Percentiles rank a stretch among this genome's conserved stretches.
phyloP scores from a whole-genome alignment of 2,113 vertebrate genomes.

The Dromas ardeola region DNA sequence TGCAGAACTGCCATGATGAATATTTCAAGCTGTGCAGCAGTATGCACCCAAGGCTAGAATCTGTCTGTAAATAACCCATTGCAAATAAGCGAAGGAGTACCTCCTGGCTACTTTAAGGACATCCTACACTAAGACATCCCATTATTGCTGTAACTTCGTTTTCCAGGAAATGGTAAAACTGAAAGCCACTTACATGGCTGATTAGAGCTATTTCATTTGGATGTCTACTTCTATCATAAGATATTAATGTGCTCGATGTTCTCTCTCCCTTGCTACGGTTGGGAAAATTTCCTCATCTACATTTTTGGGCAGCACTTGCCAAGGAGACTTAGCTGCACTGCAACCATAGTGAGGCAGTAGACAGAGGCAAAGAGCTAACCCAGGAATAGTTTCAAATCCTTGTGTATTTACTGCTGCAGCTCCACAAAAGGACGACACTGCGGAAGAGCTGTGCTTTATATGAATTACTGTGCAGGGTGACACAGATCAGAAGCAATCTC shows the following conservation, averaged over 20 bases:
- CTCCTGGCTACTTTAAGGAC: background rate
- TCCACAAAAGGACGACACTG: background rate
- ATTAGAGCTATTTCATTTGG: background rate
- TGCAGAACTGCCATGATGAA: background rate
- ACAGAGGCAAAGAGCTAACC: background rate
- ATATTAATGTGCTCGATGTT: background rate
- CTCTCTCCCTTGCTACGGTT: background rate
- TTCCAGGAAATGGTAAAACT: background rate
- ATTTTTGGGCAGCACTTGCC: background rate
- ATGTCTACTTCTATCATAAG: background rate
- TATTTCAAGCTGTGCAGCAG: background rate
- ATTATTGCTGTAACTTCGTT: background rate
- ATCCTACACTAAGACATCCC: background rate
- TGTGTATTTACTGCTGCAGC: background rate
- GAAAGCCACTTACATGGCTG: conserved; percentile 28
- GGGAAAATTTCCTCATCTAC: background rate
- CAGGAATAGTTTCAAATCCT: background rate
- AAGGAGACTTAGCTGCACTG: background rate
- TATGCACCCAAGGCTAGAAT: background rate
- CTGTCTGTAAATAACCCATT: background rate
- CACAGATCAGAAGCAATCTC: background rate
- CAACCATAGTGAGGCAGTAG: background rate
- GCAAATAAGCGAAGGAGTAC: background rate
- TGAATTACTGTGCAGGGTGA: background rate
- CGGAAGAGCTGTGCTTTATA: background rate